Base-by-base conservation (phyloP, 2,888 invertebrate species). In the Philereme vetulata region DNA sequence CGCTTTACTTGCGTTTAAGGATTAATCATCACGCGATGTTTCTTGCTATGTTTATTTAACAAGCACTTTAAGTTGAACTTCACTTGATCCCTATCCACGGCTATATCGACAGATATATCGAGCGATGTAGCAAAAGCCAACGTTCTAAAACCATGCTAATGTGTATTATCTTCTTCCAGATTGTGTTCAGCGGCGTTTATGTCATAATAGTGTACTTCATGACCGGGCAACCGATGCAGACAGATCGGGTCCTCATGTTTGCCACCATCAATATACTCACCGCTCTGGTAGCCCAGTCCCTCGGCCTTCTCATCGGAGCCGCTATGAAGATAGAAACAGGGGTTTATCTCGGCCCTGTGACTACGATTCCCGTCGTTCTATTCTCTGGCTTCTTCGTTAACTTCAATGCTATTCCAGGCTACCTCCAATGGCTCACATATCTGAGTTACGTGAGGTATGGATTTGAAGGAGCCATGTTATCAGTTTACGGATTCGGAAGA, bases 351-450 rank as follows among this genome's bases (percentile, higher is more conserved):
- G 98, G 98, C 4, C 98, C 98, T 35, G 97, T 98, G 42, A 96
- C 97, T 63, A 96, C 96, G 54, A 98, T 98, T 70, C 98, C 98
- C 8, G 95, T 98, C 57, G 95, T 98, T 49, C 93, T 98, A 36
- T 98, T 98, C 90, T 97, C 97, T 38, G 98, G 98, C 5, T 98
- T 98, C 93, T 98, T 98, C 88, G 97, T 98, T 50, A 97, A 97
- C 83, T 96, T 98, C 84, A 95, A 96, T 82, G 97, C 97, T 44
- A 97, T 98, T 80, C 98, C 98, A 4, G 93, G 94, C 56, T 98
- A 98, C 82, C 92, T 98, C 52, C 95, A 95, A 75, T 98, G 98
- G 96, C 91, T 98, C 21, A 96, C 98, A 2, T 98, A 98, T 83
- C 93, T 97, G 35, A 98, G 98, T 72, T 98, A 98, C 85, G 95